Evolutionary conservation across 2,888 invertebrate genomes (phyloP), one percentile per base, ranked within the genome.

Genomic region (Trissoscelio sp.): DNA sequence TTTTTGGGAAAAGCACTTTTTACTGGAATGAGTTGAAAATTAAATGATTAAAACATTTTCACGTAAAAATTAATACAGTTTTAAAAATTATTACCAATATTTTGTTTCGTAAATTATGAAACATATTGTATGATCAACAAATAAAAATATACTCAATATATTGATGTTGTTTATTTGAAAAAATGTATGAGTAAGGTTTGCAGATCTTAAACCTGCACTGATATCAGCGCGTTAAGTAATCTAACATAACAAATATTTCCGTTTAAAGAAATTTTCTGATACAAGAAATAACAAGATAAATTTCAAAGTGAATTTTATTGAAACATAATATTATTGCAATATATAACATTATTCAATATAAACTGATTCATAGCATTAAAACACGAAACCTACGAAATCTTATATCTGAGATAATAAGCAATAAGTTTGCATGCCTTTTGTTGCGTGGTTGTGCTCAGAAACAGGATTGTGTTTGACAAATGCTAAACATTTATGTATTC

Each of bases 141-240:
- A 24, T 24, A 24, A 24, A 24, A 24, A 4, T 24, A 4, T 24
- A 4, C 24, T 24, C 3, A 24, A 24, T n/a, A 24, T 24, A 24
- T 24, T 24, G 6, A 24, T 6, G 6, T 6, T 4, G 6, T 6
- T 24, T 24, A 6, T 24, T 24, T 6, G 3, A 24, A 24, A 24
- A 6, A 24, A 4, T 24, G 3, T 24, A 24, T 6, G 3, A 3
- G 24, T 6, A 24, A 24, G 6, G 24, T 24, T 24, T 6, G 6
- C 6, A 24, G 24, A 6, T 24, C 6, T 39, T 39, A 31, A 64
- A 48, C 31, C 34, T 48, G 48, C 22, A 48, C 34, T 48, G 12
- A 48, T 64, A 64, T 64, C 64, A 48, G 37, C 34, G 48, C 20
- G 48, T 64, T 64, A 48, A 64, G 64, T 64, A 48, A 64, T 64